These are phyloP conservation scores for Echinarachnius parma DNA, from an alignment of 53 echinoderm and acorn worm species.

Conservation along the genomic window DNA sequence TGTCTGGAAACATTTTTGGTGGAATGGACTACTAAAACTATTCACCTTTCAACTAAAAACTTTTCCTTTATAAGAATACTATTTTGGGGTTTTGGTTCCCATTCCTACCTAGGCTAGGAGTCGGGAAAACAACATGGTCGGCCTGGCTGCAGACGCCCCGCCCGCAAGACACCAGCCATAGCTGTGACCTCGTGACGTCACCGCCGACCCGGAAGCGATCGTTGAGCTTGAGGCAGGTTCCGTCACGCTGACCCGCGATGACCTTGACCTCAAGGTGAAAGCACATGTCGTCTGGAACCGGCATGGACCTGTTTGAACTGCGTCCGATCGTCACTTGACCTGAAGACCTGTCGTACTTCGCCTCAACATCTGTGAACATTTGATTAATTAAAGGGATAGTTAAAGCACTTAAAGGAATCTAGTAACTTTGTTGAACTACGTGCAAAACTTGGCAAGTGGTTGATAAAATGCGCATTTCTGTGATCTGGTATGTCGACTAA, in stretches of 20 bases:
- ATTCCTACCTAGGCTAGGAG: no score
- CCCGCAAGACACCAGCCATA: conserved; percentile 30
- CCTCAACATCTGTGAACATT: conserved; percentile 28
- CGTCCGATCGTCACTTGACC: background rate
- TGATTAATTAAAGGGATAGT: no score
- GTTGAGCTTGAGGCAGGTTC: conserved; percentile 23
- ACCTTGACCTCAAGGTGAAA: conserved; percentile 20
- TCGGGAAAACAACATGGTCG: conserved; percentile 18
- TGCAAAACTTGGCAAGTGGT: no score
- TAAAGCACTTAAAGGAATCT: no score
- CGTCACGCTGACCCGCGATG: conserved; percentile 14
- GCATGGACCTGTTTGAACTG: background rate
- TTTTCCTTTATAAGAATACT: no score
- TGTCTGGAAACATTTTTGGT: no score
- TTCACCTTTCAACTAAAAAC: no score
- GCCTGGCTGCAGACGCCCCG: conserved; percentile 31
- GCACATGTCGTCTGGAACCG: conserved; percentile 21
- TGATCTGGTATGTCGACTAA: no score
- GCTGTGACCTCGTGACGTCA: conserved; percentile 9
- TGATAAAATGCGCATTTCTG: no score
- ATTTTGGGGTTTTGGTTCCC: no score
- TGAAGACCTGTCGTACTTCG: conserved; percentile 3
- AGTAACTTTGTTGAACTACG: no score
- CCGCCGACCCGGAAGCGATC: background rate
- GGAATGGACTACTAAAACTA: no score